Evolutionary conservation across 2,797 vertebrate species (phyloP).

Genomic region (Intellagama lesueurii): DNA sequence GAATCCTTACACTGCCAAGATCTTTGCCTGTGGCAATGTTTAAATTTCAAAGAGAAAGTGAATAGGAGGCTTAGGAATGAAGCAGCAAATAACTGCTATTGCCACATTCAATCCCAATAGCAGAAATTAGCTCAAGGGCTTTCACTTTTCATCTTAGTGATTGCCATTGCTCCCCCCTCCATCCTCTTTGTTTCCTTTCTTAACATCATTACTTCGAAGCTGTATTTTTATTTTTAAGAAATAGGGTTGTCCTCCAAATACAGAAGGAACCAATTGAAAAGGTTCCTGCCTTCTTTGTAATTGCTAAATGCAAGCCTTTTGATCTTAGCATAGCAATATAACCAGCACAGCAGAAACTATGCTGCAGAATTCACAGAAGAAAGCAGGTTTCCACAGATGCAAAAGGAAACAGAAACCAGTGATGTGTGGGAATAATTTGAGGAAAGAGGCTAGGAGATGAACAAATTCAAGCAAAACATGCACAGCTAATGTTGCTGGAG

Average conservation of each 20-base stretch:
- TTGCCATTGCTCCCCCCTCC: conserved; percentile 20
- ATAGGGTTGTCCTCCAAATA: neutral
- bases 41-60: neutral
- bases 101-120: conserved; percentile 32
- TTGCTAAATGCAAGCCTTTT: conserved; percentile 2
- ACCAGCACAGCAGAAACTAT: neutral
- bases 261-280: neutral
- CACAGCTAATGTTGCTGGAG: neutral
- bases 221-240: neutral
- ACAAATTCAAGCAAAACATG: neutral
- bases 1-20: neutral
- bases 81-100: conserved; percentile 38
- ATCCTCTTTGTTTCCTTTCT: neutral
- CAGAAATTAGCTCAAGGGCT: conserved; percentile 46
- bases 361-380: neutral
- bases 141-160: conserved; percentile 6
- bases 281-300: neutral
- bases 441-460: neutral
- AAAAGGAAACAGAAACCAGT: neutral
- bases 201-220: conserved; percentile 34
- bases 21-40: neutral
- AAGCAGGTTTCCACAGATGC: neutral
- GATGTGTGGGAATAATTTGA: neutral
- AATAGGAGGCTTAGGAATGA: conserved; percentile 50
- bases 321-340: neutral